Base-by-base conservation (phyloP, 2,888 invertebrate species). In the Apamea anceps region DNA sequence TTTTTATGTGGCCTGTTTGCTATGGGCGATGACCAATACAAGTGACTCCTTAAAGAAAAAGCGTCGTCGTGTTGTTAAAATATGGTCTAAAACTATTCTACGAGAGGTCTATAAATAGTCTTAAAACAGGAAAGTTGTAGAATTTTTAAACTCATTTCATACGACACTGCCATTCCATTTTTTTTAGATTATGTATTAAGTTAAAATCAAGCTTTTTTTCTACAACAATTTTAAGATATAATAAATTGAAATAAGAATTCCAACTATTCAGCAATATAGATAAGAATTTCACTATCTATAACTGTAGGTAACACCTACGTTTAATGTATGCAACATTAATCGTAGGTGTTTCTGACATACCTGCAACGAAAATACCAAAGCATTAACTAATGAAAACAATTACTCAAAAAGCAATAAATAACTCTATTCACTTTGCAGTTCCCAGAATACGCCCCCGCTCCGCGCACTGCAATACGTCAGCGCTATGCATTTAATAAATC, bases 401-500 rank as follows among this genome's bases (percentile, higher is more conserved):
- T 76, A 60, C 60, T 57, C 54, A 48, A 78, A 48, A 3, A 28
- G 48, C 68, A 75, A 78, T 81, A 85, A 76, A 75, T 60, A 86
- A 86, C 68, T 67, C n/a, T 65, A 77, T 77, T 81, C 77, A 72
- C 45, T 74, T 71, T 77, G 67, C 32, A 75, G 70, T 80, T 72
- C 32, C 77, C 79, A 83, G 88, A 86, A 87, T 88, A 90, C 66
- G 54, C 48, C 76, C 45, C 51, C 84, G 60, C 32, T 42, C 62
- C 74, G 82, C 80, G 74, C 75, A 82, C 86, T 89, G 93, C 93
- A 92, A 94, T 94, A 92, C 89, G 93, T 94, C 93, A 93, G 85
- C 88, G 91, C 88, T 91, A 89, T 94, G 94, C 94, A 93, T 95
- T 93, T 93, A 93, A 95, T 95, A 95, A 95, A 95, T 95, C 95